phyloP scores from a whole-genome alignment of 2,113 vertebrate species.

The Astatotilapia flaviijosephi region DNA sequence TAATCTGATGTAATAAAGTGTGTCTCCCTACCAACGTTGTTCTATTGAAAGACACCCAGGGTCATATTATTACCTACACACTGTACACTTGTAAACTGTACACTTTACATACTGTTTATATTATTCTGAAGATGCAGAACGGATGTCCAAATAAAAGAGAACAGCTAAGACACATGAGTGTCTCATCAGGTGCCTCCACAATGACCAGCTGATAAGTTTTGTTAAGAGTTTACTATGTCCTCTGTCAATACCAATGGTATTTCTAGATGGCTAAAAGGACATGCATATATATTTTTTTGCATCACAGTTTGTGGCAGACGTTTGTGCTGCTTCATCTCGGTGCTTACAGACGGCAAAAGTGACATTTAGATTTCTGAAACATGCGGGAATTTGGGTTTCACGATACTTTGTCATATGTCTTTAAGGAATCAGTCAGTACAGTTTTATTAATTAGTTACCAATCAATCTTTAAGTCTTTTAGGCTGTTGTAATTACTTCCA shows the following conservation, averaged over 20 bases:
- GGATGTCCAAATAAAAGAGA: background rate
- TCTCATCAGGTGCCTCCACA: background rate
- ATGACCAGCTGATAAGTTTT: background rate
- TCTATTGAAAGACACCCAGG: background rate
- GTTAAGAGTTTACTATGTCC: background rate
- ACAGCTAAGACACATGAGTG: background rate
- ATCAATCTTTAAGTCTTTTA: background rate
- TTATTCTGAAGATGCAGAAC: background rate
- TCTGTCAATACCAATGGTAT: background rate
- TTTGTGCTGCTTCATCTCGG: background rate
- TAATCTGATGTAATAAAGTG: background rate
- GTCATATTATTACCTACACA: background rate
- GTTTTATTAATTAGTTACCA: background rate
- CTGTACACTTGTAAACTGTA: background rate
- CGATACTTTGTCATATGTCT: background rate
- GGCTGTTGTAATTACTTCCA: background rate
- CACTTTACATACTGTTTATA: background rate
- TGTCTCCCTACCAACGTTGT: background rate
- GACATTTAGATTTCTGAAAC: background rate
- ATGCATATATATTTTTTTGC: background rate
- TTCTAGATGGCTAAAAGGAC: background rate
- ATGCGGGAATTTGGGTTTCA: background rate
- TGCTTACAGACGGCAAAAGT: background rate
- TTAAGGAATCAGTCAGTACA: background rate
- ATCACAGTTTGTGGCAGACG: background rate